phyloP scores from a whole-genome alignment of 2,797 vertebrate genomes.

The Podargus strigoides region DNA sequence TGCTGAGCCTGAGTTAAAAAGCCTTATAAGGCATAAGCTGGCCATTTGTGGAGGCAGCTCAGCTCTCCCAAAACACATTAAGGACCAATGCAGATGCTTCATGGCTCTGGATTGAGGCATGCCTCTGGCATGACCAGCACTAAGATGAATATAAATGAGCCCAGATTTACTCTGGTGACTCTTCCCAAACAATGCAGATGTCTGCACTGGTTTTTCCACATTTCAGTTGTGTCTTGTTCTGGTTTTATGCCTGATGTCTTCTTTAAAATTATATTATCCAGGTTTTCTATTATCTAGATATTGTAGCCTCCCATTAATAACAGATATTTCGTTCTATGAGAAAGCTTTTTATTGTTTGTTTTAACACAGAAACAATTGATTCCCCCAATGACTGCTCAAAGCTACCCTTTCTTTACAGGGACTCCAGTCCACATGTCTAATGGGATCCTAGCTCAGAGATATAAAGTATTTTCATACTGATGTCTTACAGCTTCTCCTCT shows the following conservation, averaged over 20 bases:
- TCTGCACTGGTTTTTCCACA: neutral
- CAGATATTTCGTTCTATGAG: neutral
- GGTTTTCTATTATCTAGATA: neutral
- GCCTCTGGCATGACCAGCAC: neutral
- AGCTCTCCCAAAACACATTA: neutral
- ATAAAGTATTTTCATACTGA: neutral
- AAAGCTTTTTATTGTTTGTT: neutral
- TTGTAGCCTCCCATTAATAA: neutral
- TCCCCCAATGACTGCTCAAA: neutral
- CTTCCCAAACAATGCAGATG: neutral
- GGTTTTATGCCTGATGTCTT: neutral
- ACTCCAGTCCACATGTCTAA: neutral
- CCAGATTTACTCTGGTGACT: neutral
- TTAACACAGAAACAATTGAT: neutral
- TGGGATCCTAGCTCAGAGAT: neutral
- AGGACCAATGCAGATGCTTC: neutral
- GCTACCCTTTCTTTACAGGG: neutral
- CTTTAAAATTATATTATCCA: neutral
- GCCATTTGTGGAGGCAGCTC: neutral
- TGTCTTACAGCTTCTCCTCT: neutral
- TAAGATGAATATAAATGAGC: neutral
- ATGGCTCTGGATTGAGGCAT: neutral
- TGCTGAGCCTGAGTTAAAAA: neutral
- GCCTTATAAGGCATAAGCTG: fast-evolving
- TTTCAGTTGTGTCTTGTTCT: neutral